Base-by-base conservation (phyloP, 2,888 invertebrate genomes). In the Rotaria sp. region DNA sequence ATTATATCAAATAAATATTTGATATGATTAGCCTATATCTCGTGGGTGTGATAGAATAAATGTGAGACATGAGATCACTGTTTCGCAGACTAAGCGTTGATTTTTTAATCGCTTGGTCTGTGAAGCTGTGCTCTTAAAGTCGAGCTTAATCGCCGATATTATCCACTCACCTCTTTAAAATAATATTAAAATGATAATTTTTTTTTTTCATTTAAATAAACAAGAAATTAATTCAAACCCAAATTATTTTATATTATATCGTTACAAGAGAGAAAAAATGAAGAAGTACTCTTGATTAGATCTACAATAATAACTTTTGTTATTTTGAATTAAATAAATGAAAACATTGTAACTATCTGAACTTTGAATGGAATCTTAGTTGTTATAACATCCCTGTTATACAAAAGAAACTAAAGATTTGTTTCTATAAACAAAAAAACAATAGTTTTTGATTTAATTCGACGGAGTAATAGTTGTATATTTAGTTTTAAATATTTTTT, bases 81-180 rank as follows among this genome's bases (percentile, higher is more conserved):
- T 67, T 67, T 67, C 67, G 67, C 67, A 67, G 67, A 67, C 67
- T 67, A 67, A 67, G 67, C 67, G 67, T 35, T 67, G 67, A 67
- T 30, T 1, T 67, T 21, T 35, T 1, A 21, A 35, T 35, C 67
- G 21, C 67, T 67, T 67, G 67, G 67, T 21, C 35, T 67, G 35
- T 67, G 67, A 67, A 35, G 67, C 67, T 67, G 67, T 67, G 67
- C 67, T 67, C 67, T 67, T 18, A 21, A 38, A 67, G 67, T 67
- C 67, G 35, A 67, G 38, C 67, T 35, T 18, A 21, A 35, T 21
- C 8, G 67, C 21, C 38, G 7, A 0, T 30, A 50, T 15, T 35
- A 67, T 67, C 67, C 35, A 67, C 35, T 67, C 35, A 21, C n/a
- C n/a, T 35, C 18, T 67, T 67, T 67, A 2, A 5, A 24, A 55